Base-by-base conservation (phyloP, 2,888 invertebrate genomes). In the Panorpa germanica region DNA sequence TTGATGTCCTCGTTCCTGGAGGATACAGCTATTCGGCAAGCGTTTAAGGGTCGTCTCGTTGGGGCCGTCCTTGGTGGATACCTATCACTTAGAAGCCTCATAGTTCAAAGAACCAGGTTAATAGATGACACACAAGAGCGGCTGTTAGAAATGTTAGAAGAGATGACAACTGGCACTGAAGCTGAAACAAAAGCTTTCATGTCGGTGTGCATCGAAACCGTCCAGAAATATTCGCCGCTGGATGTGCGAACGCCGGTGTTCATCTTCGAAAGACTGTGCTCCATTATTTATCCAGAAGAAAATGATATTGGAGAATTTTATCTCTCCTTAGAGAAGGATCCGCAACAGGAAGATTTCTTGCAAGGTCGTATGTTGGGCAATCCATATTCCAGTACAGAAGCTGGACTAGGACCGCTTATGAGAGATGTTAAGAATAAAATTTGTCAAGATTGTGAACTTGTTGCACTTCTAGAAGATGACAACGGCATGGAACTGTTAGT, bases 361-460 rank as follows among this genome's bases (percentile, higher is more conserved):
- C 57, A 77, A 65, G 86, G 91, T 5, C 73, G 95, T 20, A 96
- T 96, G 95, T 61, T 93, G 42, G 95, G 95, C 28, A 98, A 96
- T 60, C 96, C 96, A 0, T 98, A 96, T 58, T 88, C 86, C 33
- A 88, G 86, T 18, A 64, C 74, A 17, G 96, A 96, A 49, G 74
- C 82, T 1, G 95, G 93, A 5, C 66, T 98, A 43, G 96, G 96
- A 0, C 96, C 96, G 0, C 58, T 95, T 8, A 96, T 98, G 96
- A 66, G 96, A 21, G 93, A 98, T 51, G 86, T 98, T 7, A 98
- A 98, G 57, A 96, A 98, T 55, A 96, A 96, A 58, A 96, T 96
- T 40, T 91, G 90, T 48, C 83, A 82, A 26, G 96, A 98, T 56
- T 96, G 96, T 54, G 96, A 98, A 50, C 61, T 98, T 35, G 90